phyloP scores from a whole-genome alignment of 1,140 invertebrate genomes.

The Tachypleus tridentatus region DNA sequence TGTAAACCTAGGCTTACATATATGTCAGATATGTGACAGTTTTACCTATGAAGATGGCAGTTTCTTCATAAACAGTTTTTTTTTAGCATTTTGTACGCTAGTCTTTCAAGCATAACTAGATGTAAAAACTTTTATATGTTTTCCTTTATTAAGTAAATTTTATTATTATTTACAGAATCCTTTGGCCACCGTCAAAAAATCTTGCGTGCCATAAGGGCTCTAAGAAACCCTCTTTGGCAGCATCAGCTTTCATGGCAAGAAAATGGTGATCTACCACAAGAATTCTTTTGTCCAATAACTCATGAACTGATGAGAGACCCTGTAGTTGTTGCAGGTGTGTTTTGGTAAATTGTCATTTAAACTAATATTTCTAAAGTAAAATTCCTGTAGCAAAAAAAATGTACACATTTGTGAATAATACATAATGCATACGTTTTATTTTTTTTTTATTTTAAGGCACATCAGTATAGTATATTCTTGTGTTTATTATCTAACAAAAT shows the following conservation, averaged over 20 bases:
- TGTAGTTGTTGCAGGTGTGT: slow-evolving; percentile 51
- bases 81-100: too few relatives aligned
- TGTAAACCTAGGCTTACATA: too few relatives aligned
- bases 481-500: too few relatives aligned
- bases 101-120: slow-evolving; percentile 4
- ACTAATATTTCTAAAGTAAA: neutral
- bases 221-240: slow-evolving; percentile 27
- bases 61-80: too few relatives aligned
- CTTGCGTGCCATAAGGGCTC: slow-evolving; percentile 26
- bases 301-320: slow-evolving; percentile 66
- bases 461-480: too few relatives aligned
- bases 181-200: slow-evolving; percentile 37
- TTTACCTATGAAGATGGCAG: too few relatives aligned
- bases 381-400: neutral
- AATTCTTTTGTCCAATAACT: slow-evolving; percentile 69
- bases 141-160: neutral
- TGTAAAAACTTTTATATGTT: neutral
- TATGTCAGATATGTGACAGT: too few relatives aligned
- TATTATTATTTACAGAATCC: slow-evolving; percentile 26
- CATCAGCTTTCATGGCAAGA: slow-evolving; percentile 16
- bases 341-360: slow-evolving; percentile 4
- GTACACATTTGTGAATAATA: too few relatives aligned
- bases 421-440: too few relatives aligned
- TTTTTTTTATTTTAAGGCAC: neutral
- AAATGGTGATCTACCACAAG: slow-evolving; percentile 32